phyloP scores from a whole-genome alignment of 2,797 vertebrate species.

The Helostoma temminkii region DNA sequence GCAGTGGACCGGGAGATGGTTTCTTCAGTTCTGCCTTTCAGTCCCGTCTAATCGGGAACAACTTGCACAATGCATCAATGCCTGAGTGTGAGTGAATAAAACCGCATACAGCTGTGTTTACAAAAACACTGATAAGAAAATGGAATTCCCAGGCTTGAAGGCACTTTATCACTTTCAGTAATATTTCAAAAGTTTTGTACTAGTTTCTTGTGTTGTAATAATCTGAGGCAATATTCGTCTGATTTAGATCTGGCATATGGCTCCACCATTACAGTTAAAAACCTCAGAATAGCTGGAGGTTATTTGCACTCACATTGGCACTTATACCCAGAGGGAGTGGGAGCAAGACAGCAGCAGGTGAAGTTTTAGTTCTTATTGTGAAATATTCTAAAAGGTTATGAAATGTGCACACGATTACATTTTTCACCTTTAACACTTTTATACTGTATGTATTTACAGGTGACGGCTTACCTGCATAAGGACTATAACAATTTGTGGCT shows the following conservation, averaged over 20 bases:
- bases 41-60: slow-evolving; percentile 95
- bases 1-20: slow-evolving; percentile 95
- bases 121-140: slow-evolving; percentile 14
- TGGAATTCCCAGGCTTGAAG: neutral
- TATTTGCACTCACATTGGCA: slow-evolving; percentile 98
- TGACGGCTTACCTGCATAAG: slow-evolving; percentile 97
- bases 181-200: neutral
- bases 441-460: slow-evolving; percentile 74
- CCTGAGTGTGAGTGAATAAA: slow-evolving; percentile 90
- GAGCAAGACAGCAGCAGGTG: slow-evolving; percentile 96
- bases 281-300: slow-evolving; percentile 93
- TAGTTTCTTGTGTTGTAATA: slow-evolving; percentile 12
- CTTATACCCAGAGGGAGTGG: slow-evolving; percentile 93
- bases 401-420: neutral
- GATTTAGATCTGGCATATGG: slow-evolving; percentile 92
- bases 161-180: neutral
- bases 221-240: neutral
- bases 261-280: slow-evolving; percentile 94
- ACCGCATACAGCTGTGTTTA: slow-evolving; percentile 55
- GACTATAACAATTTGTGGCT: slow-evolving; percentile 98
- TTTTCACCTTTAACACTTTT: neutral
- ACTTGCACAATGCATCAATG: slow-evolving; percentile 94
- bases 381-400: neutral
- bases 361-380: slow-evolving; percentile 23
- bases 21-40: slow-evolving; percentile 99